Percentiles rank a stretch among this genome's conserved stretches.
Evolutionary conservation across 2,888 invertebrate species (phyloP).

Genomic region (Laspeyria flexula): DNA sequence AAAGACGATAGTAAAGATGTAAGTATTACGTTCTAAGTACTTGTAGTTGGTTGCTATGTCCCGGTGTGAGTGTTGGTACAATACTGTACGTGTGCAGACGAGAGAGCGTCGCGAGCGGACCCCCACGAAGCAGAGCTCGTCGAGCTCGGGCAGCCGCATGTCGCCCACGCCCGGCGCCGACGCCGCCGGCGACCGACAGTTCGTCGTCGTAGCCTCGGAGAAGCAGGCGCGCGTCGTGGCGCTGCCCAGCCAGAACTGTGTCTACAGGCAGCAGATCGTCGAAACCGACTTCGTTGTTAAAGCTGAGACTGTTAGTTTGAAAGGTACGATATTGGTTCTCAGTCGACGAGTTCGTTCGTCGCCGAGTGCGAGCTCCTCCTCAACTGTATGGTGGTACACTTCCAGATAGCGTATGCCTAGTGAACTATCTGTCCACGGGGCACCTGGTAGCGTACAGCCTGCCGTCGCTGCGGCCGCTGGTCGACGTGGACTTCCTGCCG

Average conservation of each 20-base stretch:
- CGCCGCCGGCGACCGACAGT: slow-evolving; percentile 91
- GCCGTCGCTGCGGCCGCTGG: slow-evolving; percentile 96
- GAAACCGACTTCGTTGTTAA: slow-evolving; percentile 97
- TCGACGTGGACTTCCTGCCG: slow-evolving; percentile 97
- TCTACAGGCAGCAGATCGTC: slow-evolving; percentile 96
- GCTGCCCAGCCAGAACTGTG: slow-evolving; percentile 97
- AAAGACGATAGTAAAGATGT: slow-evolving; percentile 93
- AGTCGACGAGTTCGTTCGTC: not conserved
- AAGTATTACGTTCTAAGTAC: slow-evolving; percentile 51
- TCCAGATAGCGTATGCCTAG: slow-evolving; percentile 97
- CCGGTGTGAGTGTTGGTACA: too few species aligned
- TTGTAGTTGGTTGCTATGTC: too few species aligned
- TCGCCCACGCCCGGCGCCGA: slow-evolving; percentile 89
- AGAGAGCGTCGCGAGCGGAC: slow-evolving; percentile 80
- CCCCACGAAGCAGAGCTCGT: slow-evolving; percentile 87
- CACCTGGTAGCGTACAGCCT: slow-evolving; percentile 97
- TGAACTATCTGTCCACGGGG: slow-evolving; percentile 97
- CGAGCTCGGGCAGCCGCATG: slow-evolving; percentile 89
- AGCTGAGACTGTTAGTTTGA: slow-evolving; percentile 96
- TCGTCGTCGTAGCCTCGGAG: slow-evolving; percentile 96
- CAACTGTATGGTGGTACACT: slow-evolving; percentile 13
- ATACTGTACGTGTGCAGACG: too few species aligned
- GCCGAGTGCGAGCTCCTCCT: too few species aligned
- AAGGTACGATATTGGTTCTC: slow-evolving; percentile 86
- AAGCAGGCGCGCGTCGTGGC: slow-evolving; percentile 98